phyloP scores from a whole-genome alignment of 2,888 invertebrate genomes.

The Hydrotaea diabolus region DNA sequence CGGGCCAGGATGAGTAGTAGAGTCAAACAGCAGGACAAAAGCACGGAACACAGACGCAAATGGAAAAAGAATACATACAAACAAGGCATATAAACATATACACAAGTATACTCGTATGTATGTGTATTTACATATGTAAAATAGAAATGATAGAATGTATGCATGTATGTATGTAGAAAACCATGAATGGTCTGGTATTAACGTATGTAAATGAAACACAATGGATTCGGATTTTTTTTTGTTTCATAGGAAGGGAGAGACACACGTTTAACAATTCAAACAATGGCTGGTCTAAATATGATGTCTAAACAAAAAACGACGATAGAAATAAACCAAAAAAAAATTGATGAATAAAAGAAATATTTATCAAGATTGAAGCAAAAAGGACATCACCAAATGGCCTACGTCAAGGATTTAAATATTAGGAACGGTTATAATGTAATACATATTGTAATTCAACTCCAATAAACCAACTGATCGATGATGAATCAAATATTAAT shows the following conservation, averaged over 20 bases:
- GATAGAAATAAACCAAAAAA: too few species aligned
- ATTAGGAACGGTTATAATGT: too few species aligned
- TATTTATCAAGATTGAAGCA: not conserved
- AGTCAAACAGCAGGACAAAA: not conserved
- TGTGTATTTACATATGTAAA: not conserved
- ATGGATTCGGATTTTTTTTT: not conserved
- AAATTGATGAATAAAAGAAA: not conserved
- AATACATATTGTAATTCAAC: too few species aligned
- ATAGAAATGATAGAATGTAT: not conserved
- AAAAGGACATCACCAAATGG: slow-evolving; percentile 1
- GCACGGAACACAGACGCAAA: not conserved
- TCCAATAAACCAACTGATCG: too few species aligned
- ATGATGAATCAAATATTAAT: too few species aligned
- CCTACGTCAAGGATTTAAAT: not conserved
- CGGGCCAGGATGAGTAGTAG: too few species aligned
- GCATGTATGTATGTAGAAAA: not conserved
- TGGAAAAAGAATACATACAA: not conserved
- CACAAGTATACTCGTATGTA: too few species aligned
- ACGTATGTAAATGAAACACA: not conserved
- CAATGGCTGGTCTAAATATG: not conserved
- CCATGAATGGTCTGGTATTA: not conserved
- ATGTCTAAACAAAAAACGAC: too few species aligned
- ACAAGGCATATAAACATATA: not conserved
- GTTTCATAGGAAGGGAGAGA: not conserved
- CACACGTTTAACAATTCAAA: not conserved